phyloP scores from a whole-genome alignment of 2,113 vertebrate species.

The Monopterus albus region DNA sequence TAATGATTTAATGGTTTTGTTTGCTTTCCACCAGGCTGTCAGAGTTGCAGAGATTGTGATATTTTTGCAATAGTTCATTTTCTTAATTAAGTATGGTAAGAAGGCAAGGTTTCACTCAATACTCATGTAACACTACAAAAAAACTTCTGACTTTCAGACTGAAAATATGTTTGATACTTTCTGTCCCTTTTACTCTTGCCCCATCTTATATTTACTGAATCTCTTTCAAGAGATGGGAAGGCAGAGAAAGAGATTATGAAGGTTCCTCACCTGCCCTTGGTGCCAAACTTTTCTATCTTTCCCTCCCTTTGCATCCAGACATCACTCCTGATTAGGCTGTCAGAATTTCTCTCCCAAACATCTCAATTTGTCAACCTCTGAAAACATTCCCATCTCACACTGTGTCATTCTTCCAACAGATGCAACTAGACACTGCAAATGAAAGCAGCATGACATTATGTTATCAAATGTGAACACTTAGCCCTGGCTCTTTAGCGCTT shows the following conservation, averaged over 20 bases:
- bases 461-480: slow-evolving; percentile 31
- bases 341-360: slow-evolving; percentile 83
- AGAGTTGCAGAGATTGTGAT: too few relatives aligned
- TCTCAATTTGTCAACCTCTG: slow-evolving; percentile 93
- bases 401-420: slow-evolving; percentile 58
- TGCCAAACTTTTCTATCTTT: slow-evolving; percentile 85
- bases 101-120: too few relatives aligned
- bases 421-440: slow-evolving; percentile 41
- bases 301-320: slow-evolving; percentile 69
- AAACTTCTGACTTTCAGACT: slow-evolving; percentile 83
- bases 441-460: slow-evolving; percentile 31
- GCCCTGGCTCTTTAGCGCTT: slow-evolving; percentile 18
- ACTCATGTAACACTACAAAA: too few relatives aligned
- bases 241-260: slow-evolving; percentile 90
- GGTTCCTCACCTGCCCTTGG: slow-evolving; percentile 84
- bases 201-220: slow-evolving; percentile 92
- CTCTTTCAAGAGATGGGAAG: slow-evolving; percentile 84
- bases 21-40: too few relatives aligned
- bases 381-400: slow-evolving; percentile 80
- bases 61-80: too few relatives aligned
- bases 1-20: too few relatives aligned
- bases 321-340: slow-evolving; percentile 90
- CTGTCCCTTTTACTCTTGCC: slow-evolving; percentile 57
- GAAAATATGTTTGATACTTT: slow-evolving; percentile 63
- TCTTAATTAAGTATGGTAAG: too few relatives aligned